Conservation (phyloP, 1,140 invertebrate genomes). For the Tetragnatha versicolor region DNA sequence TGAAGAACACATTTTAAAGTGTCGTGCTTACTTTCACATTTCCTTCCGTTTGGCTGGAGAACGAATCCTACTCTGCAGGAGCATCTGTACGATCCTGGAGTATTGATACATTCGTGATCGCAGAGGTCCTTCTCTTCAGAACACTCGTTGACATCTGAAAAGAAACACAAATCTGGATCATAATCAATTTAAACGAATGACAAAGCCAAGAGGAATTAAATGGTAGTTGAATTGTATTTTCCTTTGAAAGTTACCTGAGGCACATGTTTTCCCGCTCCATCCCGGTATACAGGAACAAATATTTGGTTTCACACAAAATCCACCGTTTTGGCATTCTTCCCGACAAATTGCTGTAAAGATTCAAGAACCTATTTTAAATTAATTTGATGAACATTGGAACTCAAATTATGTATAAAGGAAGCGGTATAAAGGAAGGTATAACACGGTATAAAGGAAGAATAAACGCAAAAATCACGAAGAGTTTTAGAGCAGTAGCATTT, state of each 20-base stretch:
- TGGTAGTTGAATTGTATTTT: neutral
- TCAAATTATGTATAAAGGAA: too few relatives aligned
- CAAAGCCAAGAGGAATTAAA: neutral
- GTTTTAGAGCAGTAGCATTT: too few relatives aligned
- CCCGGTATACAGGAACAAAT: slow-evolving; percentile 27
- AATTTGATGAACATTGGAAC: too few relatives aligned
- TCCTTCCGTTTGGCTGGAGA: slow-evolving; percentile 20
- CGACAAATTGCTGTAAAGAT: slow-evolving; percentile 23
- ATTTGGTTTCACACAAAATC: slow-evolving; percentile 39
- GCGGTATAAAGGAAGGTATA: too few relatives aligned
- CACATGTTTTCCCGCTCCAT: slow-evolving; percentile 47
- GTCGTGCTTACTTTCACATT: slow-evolving; percentile 43
- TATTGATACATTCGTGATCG: slow-evolving; percentile 78
- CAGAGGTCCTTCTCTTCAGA: slow-evolving; percentile 66
- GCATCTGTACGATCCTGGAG: slow-evolving; percentile 77
- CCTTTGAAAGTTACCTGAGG: slow-evolving; percentile 19
- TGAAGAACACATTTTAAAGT: neutral
- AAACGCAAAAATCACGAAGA: too few relatives aligned
- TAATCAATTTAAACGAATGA: neutral
- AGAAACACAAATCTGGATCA: neutral
- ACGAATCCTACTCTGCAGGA: slow-evolving; percentile 67
- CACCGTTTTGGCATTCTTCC: slow-evolving; percentile 35
- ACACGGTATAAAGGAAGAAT: too few relatives aligned
- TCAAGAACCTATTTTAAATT: neutral
- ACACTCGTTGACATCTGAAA: slow-evolving; percentile 64